These are phyloP conservation scores for Corydoras sp. DNA, from an alignment of 2,113 vertebrate species.

Conservation along the genomic window DNA sequence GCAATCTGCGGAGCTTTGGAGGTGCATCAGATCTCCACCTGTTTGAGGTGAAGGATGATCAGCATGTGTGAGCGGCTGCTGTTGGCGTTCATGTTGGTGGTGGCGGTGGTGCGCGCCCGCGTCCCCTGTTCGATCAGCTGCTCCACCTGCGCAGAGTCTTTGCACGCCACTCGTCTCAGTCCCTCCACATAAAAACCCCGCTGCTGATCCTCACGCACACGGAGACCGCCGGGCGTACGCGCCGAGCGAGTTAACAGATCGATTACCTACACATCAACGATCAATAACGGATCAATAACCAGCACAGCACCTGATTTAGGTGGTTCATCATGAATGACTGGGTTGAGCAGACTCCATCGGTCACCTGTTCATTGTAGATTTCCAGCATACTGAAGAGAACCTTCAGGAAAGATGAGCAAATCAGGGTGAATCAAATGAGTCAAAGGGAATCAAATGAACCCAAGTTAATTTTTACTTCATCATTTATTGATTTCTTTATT, in stretches of 20 bases:
- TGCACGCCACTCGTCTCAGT: conserved; percentile 74
- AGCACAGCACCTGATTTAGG: no score
- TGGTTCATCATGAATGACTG: no score
- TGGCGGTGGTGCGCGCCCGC: conserved; percentile 74
- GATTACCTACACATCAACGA: conserved; percentile 60
- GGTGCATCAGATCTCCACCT: conserved; percentile 12
- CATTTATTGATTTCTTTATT: no score
- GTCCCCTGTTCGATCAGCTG: conserved; percentile 82
- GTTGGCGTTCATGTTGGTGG: conserved; percentile 78
- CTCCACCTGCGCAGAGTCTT: conserved; percentile 71
- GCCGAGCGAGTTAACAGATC: conserved; percentile 73
- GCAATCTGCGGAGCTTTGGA: no score
- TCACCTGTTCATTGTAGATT: conserved; percentile 85
- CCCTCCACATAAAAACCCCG: conserved; percentile 84
- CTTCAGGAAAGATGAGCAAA: conserved; percentile 43
- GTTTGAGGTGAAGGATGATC: conserved; percentile 67
- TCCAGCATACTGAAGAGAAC: conserved; percentile 85
- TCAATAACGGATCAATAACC: no score
- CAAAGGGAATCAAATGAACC: no score
- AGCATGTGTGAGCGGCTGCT: conserved; percentile 89
- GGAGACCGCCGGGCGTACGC: conserved; percentile 65
- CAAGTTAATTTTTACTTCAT: no score
- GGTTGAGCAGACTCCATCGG: no score
- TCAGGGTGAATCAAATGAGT: no score
- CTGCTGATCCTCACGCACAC: conserved; percentile 77